Base-by-base conservation (phyloP, 2,113 vertebrate species). In the Romanogobio albipinnatus region DNA sequence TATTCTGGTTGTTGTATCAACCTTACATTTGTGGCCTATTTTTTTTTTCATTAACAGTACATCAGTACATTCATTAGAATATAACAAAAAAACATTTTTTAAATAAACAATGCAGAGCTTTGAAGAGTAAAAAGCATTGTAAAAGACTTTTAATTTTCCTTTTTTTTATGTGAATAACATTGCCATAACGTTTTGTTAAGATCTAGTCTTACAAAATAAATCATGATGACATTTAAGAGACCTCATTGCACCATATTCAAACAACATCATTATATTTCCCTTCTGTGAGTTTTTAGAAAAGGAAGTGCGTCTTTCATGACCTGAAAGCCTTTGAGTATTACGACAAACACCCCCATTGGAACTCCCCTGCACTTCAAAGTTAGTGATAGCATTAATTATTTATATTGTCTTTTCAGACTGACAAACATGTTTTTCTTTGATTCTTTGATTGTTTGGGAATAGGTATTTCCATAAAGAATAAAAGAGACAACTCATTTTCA, bases 331-430 rank as follows among this genome's bases (percentile, higher is more conserved):
- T 19, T 5, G 53, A 49, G 87, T 73, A 22, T 51, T 17, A 10
- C 8, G 5, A 39, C 51, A 88, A 39, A 84, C 8, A 62, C 7
- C 39, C 76, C 29, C 49, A 45, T 9, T 43, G 51, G 56, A 84
- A 84, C 10, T 62, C 19, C 61, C 77, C 13, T 39, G 13, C 59
- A 51, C 15, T 76, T 36, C 17, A 15, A 71, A 79, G 76, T 84
- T 73, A 49, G 10, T 9, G 71, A 79, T 75, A 59, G n/a, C 77
- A 86, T 88, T 68, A 62, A 88, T 81, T 56, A 86, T 88, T 88
- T 59, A 88, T 49, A 43, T 11, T 19, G 13, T 45, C 22, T 80
- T 29, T 79, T 39, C 11, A 58, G 22, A 36, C 26, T 22, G 74
- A 76, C 26, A 53, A 53, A 58, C n/a, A 73, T 73, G 53, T 77